Base-by-base conservation (phyloP, 2,797 vertebrate genomes). In the Falco concolor region DNA sequence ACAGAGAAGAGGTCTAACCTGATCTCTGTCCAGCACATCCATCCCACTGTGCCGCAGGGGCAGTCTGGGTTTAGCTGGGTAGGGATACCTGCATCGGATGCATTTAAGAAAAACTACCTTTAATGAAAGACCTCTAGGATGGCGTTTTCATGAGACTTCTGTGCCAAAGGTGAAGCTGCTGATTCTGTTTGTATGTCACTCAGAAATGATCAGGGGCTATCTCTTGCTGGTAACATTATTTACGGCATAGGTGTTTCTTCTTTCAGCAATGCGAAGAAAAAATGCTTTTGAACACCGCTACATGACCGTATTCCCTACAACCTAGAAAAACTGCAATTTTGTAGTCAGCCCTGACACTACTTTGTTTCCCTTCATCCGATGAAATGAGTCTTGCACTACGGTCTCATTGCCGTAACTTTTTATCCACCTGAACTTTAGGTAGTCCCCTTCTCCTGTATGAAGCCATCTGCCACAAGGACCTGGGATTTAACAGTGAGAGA, bases 61-160 rank as follows among this genome's bases (percentile, higher is more conserved):
- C 68, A 84, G 54, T 36, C 38, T 82, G 59, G 52, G 36, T 83
- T 87, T 87, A 87, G 24, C 27, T 25, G 84, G 40, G 54, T 68
- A 47, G 75, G 42, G n/a, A 45, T 87, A 89, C 63, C 59, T 84
- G 44, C 38, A 28, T 49, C 8, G 3, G 27, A 84, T 60, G 32
- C 50, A 75, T 87, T 95, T 95, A 27, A 84, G 73, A 73, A 96
- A 95, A 97, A 57, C 44, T 65, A 12, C 30, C 45, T 95, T 90
- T 92, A 84, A 93, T 87, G 44, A 89, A 93, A 81, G 30, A 68
- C 47, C 49, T n/a, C 72, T 28, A 30, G 61, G 63, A 53, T 89
- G 45, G 65, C 8, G 4, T 61, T 94, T 86, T 90, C 72, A 38
- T 22, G 52, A 87, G 73, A 76, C 22, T 80, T 59, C 75, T 82